Base-by-base conservation (phyloP, 1,140 invertebrate species). In the Drosophila nigrodunni region DNA sequence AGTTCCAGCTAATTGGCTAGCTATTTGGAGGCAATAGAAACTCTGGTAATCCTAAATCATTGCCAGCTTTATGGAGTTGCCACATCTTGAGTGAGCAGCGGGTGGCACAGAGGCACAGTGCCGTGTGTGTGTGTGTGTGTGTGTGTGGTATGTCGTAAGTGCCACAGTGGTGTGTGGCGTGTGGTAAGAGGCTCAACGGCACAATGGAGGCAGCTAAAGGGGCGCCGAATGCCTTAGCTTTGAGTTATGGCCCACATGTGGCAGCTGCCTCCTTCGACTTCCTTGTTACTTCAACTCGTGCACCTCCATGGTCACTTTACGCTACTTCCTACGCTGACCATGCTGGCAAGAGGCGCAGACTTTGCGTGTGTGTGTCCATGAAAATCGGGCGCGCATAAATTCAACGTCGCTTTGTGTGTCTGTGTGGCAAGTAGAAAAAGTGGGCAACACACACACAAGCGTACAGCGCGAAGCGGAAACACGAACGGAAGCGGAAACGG, bases 311-410 rank as follows among this genome's bases (percentile, higher is more conserved):
- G 25, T 43, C 44, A 1, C 5, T 30, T 30, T 30, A 4, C 25
- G 25, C 25, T 30, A 9, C n/a, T 21, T 43, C 8, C 35, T 46
- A 10, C 35, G 18, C 66, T 60, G 34, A 8, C 58, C 43, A 13
- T n/a, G 52, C 52, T 59, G 70, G 30, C 58, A 46, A 55, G 39
- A 11, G 44, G 44, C 44, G 7, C 9, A 10, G 3, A 57, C 46
- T 43, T 13, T 13, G 71, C 41, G 59, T 80, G 72, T 71, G 81
- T 88, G 81, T 88, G 82, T 87, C 76, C 83, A 83, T 87, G 82
- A 87, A 88, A 87, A 87, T 87, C 82, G 82, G 83, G 77, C 83
- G 88, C 82, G 83, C 82, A 87, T 87, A 87, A 87, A 83, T 88
- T 70, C 35, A 8, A 3, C 18, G 2, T 46, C 21, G 35, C 11